phyloP scores from a whole-genome alignment of 2,888 invertebrate species.

The Apamea sordens region DNA sequence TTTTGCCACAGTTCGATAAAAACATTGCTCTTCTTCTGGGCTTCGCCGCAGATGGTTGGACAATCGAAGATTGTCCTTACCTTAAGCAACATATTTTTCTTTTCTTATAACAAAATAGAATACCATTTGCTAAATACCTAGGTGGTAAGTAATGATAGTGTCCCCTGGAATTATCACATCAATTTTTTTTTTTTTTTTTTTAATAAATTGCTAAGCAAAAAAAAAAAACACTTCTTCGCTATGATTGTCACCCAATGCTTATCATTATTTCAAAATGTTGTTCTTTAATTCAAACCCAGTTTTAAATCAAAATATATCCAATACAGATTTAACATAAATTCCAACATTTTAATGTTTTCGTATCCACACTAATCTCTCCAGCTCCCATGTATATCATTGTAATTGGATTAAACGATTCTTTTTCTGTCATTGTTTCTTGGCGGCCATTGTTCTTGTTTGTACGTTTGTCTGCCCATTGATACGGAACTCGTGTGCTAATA shows the following conservation, averaged over 20 bases:
- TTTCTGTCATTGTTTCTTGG: constrained; percentile 86
- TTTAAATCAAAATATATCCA: not conserved
- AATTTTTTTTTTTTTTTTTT: no score
- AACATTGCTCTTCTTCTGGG: not conserved
- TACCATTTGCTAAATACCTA: not conserved
- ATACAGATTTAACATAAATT: no score
- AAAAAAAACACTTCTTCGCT: not conserved
- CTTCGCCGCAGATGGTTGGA: no score
- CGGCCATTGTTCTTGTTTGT: constrained; percentile 85
- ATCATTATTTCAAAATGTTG: not conserved
- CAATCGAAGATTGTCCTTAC: no score
- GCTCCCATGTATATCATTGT: constrained; percentile 82
- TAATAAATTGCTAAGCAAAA: no score
- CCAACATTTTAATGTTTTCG: constrained; percentile 11
- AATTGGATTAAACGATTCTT: constrained; percentile 89
- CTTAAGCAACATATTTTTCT: not conserved
- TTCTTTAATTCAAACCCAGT: not conserved
- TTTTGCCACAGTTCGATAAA: not conserved
- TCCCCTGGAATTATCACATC: no score
- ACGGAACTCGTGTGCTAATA: constrained; percentile 83
- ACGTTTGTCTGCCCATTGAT: constrained; percentile 74
- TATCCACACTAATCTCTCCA: constrained; percentile 73
- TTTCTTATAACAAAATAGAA: not conserved
- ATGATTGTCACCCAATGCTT: not conserved
- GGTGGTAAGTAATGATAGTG: not conserved